Evolutionary conservation across 37 sponge, comb jelly and placozoan species (phyloP).

Genomic region (Halisarca cf. caerulea): DNA sequence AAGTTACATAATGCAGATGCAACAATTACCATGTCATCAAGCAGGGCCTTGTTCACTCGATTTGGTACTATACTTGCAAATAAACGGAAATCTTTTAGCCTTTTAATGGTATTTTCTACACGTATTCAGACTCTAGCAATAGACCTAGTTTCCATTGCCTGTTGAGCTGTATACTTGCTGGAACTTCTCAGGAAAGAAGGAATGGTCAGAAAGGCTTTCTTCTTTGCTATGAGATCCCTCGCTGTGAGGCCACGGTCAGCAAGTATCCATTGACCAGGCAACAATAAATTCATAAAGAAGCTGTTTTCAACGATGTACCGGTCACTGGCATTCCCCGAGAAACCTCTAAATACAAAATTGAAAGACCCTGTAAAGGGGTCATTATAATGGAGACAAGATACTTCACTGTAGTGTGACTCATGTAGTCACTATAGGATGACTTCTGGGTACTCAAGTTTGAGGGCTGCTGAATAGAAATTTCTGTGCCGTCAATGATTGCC

Average conservation of each 20-base stretch:
- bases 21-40: slow-evolving; percentile 36
- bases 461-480: not conserved
- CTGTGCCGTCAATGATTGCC: slow-evolving; percentile 7
- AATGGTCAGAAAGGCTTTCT: slow-evolving; percentile 26
- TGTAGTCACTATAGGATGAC: slow-evolving; percentile 26
- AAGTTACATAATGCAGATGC: slow-evolving; percentile 11
- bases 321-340: slow-evolving; percentile 1
- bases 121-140: slow-evolving; percentile 23
- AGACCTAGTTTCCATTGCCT: not conserved
- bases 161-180: not conserved
- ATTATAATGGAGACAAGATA: slow-evolving; percentile 27
- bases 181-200: slow-evolving; percentile 1
- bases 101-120: slow-evolving; percentile 9
- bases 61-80: not conserved
- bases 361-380: slow-evolving; percentile 16
- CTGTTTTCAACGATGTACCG: not conserved
- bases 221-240: slow-evolving; percentile 14
- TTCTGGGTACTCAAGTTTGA: not conserved
- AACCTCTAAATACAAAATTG: not conserved
- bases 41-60: not conserved
- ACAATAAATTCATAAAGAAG: not conserved
- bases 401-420: slow-evolving; percentile 30
- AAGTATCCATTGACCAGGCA: slow-evolving; percentile 21
- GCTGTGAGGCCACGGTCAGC: slow-evolving; percentile 32
- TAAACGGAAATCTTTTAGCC: slow-evolving; percentile 1